Base-by-base conservation (phyloP, 2,797 vertebrate species). In the Enteromius unitaeniatus region DNA sequence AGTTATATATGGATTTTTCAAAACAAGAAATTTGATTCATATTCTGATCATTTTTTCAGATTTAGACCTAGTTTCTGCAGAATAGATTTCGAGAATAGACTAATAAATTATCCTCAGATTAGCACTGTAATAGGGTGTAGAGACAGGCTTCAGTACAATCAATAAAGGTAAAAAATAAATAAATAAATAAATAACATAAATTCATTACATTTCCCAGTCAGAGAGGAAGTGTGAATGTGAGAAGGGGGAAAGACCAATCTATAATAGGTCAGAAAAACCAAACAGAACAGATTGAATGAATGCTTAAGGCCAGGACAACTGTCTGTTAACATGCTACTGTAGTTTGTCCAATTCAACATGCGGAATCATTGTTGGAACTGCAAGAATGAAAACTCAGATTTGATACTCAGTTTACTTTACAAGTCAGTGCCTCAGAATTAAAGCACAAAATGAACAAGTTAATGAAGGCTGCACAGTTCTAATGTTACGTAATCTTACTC, bases 1-100 rank as follows among this genome's bases (percentile, higher is more conserved):
- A 55, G 60, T 51, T 83, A 64, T 53, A 9, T 68, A 51, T 15
- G 34, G 23, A 69, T 58, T 69, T 58, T 69, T 69, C 4, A 77
- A 62, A 55, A 10, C 7, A 47, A 49, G 23, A n/a, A 26, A 53
- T 6, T 23, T 6, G 14, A 62, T 45, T 62, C 21, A 62, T 42
- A 62, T 62, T 75, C 5, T 53, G 17, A 75, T 37, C 11, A n/a
- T 6, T 14, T 40, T 4, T 40, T 42, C 34, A 17, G 23, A 19
- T 45, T 78, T 21, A 28, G 34, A 53, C 8, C 21, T 42, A 51
- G 60, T 51, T 65, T 49, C 19, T 15, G 13, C 34, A 58, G 23
- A 42, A n/a, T n/a, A n/a, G n/a, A n/a, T n/a, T n/a, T n/a, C 7
- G 15, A 28, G 11, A 78, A 21, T 4, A 42, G 47, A 47, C 15